phyloP scores from a whole-genome alignment of 2,888 invertebrate species.

The Synergus gifuensis region DNA sequence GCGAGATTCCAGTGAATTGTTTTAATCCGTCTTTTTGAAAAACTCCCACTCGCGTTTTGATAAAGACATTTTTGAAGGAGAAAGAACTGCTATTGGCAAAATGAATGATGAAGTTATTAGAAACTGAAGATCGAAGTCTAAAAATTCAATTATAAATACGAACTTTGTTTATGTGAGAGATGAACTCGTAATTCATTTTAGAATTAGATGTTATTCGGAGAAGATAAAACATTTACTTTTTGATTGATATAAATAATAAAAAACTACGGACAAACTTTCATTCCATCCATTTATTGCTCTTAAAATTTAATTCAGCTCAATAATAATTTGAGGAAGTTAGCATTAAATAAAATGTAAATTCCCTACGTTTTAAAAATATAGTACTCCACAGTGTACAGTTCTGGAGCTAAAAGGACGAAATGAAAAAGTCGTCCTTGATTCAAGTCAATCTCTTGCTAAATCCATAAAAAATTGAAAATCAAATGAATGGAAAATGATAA shows the following conservation, averaged over 20 bases:
- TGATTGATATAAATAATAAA: not conserved
- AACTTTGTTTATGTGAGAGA: not conserved
- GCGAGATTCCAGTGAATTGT: slow-evolving; percentile 30
- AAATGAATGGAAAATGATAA: not conserved
- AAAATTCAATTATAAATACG: not conserved
- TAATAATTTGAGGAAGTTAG: not conserved
- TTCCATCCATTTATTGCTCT: not conserved
- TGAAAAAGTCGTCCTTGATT: not conserved
- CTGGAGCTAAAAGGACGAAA: not conserved
- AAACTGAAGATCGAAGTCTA: not conserved
- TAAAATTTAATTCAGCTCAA: not conserved
- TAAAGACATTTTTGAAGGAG: slow-evolving; percentile 13
- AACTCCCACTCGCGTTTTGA: slow-evolving; percentile 34
- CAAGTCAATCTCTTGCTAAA: not conserved
- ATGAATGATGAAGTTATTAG: not conserved
- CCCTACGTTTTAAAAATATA: not conserved
- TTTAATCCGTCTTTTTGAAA: slow-evolving; percentile 42
- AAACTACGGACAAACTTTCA: too few relatives aligned
- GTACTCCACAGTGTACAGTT: not conserved
- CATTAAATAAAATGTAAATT: not conserved
- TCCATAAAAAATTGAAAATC: not conserved
- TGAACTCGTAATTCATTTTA: not conserved
- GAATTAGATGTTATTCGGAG: not conserved
- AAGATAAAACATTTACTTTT: not conserved
- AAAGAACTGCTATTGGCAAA: slow-evolving; percentile 11